Conservation (phyloP, 2,888 invertebrate genomes). For the Apotomis capreana region DNA sequence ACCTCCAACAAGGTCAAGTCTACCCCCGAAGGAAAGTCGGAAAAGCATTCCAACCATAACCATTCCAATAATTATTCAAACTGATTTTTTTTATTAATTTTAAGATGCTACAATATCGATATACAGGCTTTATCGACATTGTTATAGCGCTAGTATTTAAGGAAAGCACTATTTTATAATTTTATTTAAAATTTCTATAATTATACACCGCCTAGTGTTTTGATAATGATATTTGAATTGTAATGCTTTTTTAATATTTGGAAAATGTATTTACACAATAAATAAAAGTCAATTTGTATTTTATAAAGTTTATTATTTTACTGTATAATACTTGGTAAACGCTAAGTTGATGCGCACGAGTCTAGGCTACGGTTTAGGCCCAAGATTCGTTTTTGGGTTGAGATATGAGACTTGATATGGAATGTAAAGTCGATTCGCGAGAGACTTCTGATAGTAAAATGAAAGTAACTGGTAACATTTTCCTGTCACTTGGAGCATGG, state of each 20-base stretch:
- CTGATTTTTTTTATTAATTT: constrained; percentile 27
- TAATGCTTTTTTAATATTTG: constrained; percentile 35
- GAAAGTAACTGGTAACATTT: too few relatives aligned
- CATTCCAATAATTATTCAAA: constrained; percentile 49
- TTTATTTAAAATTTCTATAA: constrained; percentile 37
- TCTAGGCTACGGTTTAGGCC: constrained; percentile 34
- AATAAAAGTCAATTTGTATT: constrained; percentile 25
- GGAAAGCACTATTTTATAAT: constrained; percentile 47
- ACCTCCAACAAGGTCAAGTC: constrained; percentile 65
- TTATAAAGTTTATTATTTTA: constrained; percentile 36
- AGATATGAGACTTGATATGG: constrained; percentile 49
- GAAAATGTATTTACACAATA: constrained; percentile 37
- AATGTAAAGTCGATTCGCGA: constrained; percentile 28
- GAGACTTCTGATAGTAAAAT: not conserved
- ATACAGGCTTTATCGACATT: constrained; percentile 62
- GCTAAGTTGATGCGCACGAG: constrained; percentile 12
- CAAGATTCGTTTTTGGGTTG: constrained; percentile 30
- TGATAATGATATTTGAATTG: constrained; percentile 34
- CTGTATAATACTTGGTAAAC: constrained; percentile 31
- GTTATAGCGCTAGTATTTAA: constrained; percentile 67
- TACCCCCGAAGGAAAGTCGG: constrained; percentile 72
- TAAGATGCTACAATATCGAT: constrained; percentile 62
- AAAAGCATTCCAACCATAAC: constrained; percentile 53
- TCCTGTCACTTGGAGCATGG: too few relatives aligned
- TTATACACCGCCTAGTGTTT: constrained; percentile 42